These are phyloP conservation scores for Brevimyrus niger DNA, from an alignment of 2,113 vertebrate species.

Conservation along the genomic window DNA sequence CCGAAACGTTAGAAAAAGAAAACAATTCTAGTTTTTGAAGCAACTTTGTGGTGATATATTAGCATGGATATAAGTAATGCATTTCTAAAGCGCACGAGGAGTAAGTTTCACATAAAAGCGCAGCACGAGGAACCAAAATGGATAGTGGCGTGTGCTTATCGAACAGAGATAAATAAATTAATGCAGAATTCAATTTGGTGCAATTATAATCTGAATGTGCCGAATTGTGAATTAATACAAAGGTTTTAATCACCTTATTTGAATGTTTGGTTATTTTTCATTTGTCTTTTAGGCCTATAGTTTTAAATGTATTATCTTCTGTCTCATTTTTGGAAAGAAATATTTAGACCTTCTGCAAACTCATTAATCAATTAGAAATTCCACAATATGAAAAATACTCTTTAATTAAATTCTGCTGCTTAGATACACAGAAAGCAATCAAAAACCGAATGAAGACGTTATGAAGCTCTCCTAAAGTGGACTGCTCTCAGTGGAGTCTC, in stretches of 20 bases:
- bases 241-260: neutral
- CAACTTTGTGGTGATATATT: neutral
- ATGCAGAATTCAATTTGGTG: neutral
- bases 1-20: neutral
- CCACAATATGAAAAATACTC: neutral
- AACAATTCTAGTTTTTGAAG: neutral
- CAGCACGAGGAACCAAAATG: neutral
- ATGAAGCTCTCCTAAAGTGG: neutral
- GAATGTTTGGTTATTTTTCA: neutral
- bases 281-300: neutral
- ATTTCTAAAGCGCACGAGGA: neutral
- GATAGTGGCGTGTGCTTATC: neutral
- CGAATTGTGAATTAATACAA: neutral
- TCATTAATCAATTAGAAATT: neutral
- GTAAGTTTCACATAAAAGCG: neutral
- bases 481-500: neutral
- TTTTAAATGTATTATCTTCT: neutral
- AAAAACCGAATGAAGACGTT: neutral
- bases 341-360: neutral
- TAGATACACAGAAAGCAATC: neutral
- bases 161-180: neutral
- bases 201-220: neutral
- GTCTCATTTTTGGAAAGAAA: neutral
- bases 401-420: neutral
- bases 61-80: neutral